Evolutionary conservation across 2,113 vertebrate species (phyloP).

Genomic region (Syngnathus scovelli): DNA sequence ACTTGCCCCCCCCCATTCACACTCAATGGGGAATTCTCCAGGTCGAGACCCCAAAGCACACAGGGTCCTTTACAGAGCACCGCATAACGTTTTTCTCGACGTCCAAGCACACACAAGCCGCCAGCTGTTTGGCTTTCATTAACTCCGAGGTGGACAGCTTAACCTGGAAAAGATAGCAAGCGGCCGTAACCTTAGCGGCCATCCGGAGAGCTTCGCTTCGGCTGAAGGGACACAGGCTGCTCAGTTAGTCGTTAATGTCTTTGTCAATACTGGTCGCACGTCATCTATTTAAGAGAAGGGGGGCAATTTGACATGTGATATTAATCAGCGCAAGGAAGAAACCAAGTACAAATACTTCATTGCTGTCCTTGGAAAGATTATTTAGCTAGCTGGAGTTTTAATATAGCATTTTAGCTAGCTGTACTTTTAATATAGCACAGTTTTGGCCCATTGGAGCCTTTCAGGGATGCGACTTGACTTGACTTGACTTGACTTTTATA

Average conservation of each 20-base stretch:
- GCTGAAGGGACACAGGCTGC: slow-evolving; percentile 33
- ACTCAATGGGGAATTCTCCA: slow-evolving; percentile 19
- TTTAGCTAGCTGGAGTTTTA: neutral
- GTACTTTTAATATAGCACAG: no score
- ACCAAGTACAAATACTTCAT: neutral
- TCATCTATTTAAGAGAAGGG: neutral
- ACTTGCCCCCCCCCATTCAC: neutral
- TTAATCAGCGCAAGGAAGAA: neutral
- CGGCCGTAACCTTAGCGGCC: slow-evolving; percentile 28
- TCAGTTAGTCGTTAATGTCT: slow-evolving; percentile 24
- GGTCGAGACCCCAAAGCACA: slow-evolving; percentile 11
- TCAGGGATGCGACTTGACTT: no score
- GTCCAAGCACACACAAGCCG: slow-evolving; percentile 32
- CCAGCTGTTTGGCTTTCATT: slow-evolving; percentile 63
- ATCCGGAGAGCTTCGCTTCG: slow-evolving; percentile 2
- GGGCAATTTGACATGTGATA: neutral
- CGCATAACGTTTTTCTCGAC: slow-evolving; percentile 35
- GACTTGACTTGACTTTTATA: no score
- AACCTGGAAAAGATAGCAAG: slow-evolving; percentile 35
- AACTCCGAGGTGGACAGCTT: slow-evolving; percentile 32
- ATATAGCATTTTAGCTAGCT: no score
- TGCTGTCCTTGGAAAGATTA: neutral
- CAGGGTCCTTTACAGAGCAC: slow-evolving; percentile 39
- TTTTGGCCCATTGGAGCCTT: no score
- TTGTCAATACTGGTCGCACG: neutral